phyloP scores from a whole-genome alignment of 2,113 vertebrate genomes.

The Takifugu flavidus region DNA sequence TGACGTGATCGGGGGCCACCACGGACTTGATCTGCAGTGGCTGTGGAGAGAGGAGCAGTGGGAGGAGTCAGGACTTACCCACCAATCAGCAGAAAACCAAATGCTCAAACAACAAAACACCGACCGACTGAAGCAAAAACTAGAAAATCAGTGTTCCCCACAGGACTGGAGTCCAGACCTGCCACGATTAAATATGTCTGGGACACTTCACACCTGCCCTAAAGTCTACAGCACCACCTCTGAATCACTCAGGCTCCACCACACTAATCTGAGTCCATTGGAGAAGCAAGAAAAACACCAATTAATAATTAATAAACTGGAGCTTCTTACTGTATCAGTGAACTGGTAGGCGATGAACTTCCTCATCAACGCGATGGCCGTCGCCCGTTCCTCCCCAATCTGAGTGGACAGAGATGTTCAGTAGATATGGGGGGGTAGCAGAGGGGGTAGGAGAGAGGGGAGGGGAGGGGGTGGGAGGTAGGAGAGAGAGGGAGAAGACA shows the following conservation, averaged over 20 bases:
- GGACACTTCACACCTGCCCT: no score
- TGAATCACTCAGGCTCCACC: no score
- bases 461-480: no score
- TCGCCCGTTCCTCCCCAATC: conserved; percentile 91
- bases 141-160: no score
- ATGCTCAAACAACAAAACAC: no score
- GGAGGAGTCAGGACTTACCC: background rate
- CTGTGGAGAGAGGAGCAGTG: conserved; percentile 50
- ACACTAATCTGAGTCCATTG: no score
- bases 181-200: no score
- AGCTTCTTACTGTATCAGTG: conserved; percentile 83
- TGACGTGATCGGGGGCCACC: conserved; percentile 90
- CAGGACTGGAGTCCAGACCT: no score
- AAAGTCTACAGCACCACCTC: no score
- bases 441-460: no score
- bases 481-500: background rate
- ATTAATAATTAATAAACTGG: background rate
- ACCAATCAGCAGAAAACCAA: conserved; percentile 9
- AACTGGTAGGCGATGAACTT: conserved; percentile 98
- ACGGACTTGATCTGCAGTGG: conserved; percentile 94
- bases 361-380: conserved; percentile 91
- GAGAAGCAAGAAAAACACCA: no score
- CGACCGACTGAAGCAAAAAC: no score
- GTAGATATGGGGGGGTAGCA: background rate
- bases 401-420: conserved; percentile 38